Percentiles rank a stretch among this genome's conserved stretches.
Evolutionary conservation across 2,113 vertebrate species (phyloP).

Genomic region (Corapipo altera): DNA sequence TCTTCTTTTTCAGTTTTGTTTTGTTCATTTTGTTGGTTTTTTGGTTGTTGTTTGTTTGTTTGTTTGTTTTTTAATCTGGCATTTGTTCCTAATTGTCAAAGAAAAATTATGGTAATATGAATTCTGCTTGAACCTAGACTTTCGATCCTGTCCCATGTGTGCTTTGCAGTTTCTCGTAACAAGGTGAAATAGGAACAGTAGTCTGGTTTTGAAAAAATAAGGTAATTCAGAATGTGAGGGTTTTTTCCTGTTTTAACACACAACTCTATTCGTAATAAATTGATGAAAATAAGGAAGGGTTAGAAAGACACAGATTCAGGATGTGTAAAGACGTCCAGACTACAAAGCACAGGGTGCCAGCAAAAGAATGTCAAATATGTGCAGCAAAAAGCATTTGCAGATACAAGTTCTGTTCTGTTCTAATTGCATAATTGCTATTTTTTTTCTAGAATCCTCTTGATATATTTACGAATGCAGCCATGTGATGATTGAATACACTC

Average conservation of each 20-base stretch:
- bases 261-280: neutral
- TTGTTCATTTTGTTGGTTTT: neutral
- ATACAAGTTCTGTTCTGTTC: neutral
- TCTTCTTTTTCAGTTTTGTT: neutral
- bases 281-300: conserved; percentile 8
- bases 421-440: conserved; percentile 19
- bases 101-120: neutral
- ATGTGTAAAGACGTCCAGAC: neutral
- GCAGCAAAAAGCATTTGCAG: conserved; percentile 10
- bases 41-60: neutral
- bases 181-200: neutral
- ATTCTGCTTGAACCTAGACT: neutral
- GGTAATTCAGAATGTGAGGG: neutral
- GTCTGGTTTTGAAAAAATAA: neutral
- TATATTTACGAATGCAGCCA: neutral
- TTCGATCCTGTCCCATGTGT: neutral
- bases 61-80: neutral
- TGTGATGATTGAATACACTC: neutral
- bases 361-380: conserved; percentile 17
- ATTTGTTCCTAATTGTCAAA: conserved; percentile 5
- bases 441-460: conserved; percentile 19
- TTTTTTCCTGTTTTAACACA: neutral
- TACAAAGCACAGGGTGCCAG: neutral
- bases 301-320: neutral
- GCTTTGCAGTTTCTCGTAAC: neutral